These are phyloP conservation scores for Drosophila triauraria DNA, from an alignment of 1,140 invertebrate genomes.

Conservation along the genomic window DNA sequence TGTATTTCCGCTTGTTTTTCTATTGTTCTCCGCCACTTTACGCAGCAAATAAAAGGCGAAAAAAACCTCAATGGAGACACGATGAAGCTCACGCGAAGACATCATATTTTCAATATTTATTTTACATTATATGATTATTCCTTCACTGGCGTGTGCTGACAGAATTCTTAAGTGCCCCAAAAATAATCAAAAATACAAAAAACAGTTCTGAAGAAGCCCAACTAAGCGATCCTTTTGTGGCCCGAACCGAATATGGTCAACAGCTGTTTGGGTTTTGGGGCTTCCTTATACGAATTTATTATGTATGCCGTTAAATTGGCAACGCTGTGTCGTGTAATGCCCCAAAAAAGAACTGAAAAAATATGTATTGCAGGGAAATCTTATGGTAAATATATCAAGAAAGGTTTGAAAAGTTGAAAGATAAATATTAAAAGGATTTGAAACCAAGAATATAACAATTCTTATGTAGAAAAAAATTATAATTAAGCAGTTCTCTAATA, in stretches of 20 bases:
- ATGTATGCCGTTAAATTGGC: slow-evolving; percentile 57
- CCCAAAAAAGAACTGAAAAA: background rate
- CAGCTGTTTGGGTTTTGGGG: slow-evolving; percentile 59
- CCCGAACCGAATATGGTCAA: slow-evolving; percentile 62
- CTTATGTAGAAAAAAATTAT: too few relatives aligned
- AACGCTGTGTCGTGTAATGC: slow-evolving; percentile 24
- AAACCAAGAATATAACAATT: too few relatives aligned
- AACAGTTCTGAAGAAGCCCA: slow-evolving; percentile 11
- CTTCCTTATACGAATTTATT: slow-evolving; percentile 46
- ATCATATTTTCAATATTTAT: slow-evolving; percentile 48
- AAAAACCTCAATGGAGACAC: slow-evolving; percentile 12
- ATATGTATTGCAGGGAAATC: background rate
- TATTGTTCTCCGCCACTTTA: slow-evolving; percentile 77
- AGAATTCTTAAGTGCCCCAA: slow-evolving; percentile 69
- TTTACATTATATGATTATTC: slow-evolving; percentile 51
- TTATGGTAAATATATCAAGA: too few relatives aligned
- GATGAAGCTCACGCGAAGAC: slow-evolving; percentile 35
- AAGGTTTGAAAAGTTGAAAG: too few relatives aligned
- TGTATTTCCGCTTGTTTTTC: slow-evolving; percentile 72
- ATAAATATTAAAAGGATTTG: background rate
- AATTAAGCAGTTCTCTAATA: background rate
- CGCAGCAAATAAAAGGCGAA: slow-evolving; percentile 67
- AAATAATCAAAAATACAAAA: slow-evolving; percentile 32
- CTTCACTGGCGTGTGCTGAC: slow-evolving; percentile 52
- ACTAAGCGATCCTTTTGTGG: slow-evolving; percentile 73